These are phyloP conservation scores for Bugulina stolonifera DNA, from an alignment of 2,888 invertebrate species.

Conservation along the genomic window DNA sequence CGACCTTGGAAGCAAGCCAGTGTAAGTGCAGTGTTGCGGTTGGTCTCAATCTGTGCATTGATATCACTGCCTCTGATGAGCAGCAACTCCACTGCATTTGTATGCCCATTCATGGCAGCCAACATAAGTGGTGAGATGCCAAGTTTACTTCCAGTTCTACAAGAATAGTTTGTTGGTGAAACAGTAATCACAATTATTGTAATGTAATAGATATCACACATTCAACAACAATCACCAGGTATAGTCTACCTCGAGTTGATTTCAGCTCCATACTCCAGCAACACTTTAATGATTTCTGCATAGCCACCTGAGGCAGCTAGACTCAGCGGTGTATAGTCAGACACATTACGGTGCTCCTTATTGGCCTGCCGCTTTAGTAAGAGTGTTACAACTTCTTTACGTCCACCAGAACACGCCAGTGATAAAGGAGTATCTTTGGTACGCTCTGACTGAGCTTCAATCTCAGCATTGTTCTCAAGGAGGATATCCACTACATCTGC, in stretches of 20 bases:
- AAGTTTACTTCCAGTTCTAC: constrained; percentile 73
- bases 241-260: constrained; percentile 73
- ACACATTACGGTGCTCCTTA: constrained; percentile 91
- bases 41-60: constrained; percentile 97
- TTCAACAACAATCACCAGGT: too few relatives aligned
- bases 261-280: constrained; percentile 90
- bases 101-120: constrained; percentile 98
- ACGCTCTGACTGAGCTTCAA: constrained; percentile 96
- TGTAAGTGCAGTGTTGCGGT: constrained; percentile 94
- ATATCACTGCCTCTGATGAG: constrained; percentile 98
- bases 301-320: constrained; percentile 97
- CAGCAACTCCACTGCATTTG: constrained; percentile 84
- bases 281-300: constrained; percentile 91
- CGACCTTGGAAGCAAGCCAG: constrained; percentile 98
- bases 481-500: constrained; percentile 81
- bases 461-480: constrained; percentile 87
- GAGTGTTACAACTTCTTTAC: constrained; percentile 91
- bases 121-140: constrained; percentile 98
- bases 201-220: too few relatives aligned
- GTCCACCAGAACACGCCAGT: constrained; percentile 91
- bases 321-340: constrained; percentile 97
- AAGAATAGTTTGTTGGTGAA: too few relatives aligned
- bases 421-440: constrained; percentile 98
- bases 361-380: constrained; percentile 83
- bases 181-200: too few relatives aligned